Conservation (phyloP, 2,113 vertebrate species). For the Archocentrus centrarchus region DNA sequence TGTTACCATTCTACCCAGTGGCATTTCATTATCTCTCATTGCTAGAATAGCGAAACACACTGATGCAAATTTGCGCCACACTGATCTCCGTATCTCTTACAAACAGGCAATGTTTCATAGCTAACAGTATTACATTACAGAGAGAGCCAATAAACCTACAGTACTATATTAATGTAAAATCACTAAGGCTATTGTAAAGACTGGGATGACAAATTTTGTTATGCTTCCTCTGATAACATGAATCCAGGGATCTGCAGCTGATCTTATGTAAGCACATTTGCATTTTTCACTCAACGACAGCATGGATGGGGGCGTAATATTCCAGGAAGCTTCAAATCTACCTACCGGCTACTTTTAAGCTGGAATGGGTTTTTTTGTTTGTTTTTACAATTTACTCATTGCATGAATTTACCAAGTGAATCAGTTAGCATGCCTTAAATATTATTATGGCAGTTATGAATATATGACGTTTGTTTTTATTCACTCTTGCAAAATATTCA, state of each 20-base stretch:
- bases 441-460: not conserved
- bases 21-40: not conserved
- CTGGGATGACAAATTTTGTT: not conserved
- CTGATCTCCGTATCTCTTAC: not conserved
- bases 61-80: not conserved
- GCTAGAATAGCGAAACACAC: not conserved
- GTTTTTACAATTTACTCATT: not conserved
- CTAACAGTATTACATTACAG: slow-evolving; percentile 4
- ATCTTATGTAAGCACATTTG: slow-evolving; percentile 9
- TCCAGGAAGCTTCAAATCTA: fast-evolving
- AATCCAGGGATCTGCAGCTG: not conserved
- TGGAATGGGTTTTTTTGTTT: not conserved
- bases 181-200: not conserved
- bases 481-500: too few relatives aligned
- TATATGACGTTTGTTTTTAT: too few relatives aligned
- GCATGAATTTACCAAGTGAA: not conserved
- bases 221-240: not conserved
- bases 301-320: not conserved
- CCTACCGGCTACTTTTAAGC: not conserved
- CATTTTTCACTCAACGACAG: not conserved
- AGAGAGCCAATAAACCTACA: not conserved
- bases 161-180: not conserved
- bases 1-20: not conserved
- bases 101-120: not conserved
- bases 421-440: not conserved